Evolutionary conservation across 2,888 invertebrate genomes (phyloP).

Genomic region (Scaeva pyrastri): DNA sequence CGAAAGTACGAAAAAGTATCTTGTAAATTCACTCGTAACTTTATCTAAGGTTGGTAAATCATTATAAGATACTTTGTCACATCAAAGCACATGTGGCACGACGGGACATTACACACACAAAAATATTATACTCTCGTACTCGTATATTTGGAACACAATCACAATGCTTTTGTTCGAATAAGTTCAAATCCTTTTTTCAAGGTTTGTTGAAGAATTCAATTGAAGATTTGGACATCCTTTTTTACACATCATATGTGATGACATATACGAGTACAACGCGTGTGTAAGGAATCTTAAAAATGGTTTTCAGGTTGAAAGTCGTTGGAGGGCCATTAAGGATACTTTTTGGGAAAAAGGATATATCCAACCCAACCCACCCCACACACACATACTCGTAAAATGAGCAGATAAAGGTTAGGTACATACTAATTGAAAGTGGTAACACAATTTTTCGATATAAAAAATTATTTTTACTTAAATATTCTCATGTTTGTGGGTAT

Average conservation of each 20-base stretch:
- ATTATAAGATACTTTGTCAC: background rate
- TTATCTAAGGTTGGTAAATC: background rate
- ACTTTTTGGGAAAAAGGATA: background rate
- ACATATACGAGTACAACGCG: slow-evolving; percentile 1
- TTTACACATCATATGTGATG: background rate
- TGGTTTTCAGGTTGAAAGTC: background rate
- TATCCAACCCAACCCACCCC: too few relatives aligned
- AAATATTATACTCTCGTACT: background rate
- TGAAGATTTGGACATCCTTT: background rate
- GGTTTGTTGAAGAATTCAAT: background rate
- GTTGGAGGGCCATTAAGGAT: background rate
- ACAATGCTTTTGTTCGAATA: background rate
- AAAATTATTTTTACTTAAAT: background rate
- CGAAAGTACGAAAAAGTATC: background rate
- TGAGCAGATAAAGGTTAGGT: too few relatives aligned
- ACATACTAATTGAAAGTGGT: slow-evolving; percentile 1
- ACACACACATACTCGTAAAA: too few relatives aligned
- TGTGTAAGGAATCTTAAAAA: slow-evolving; percentile 25
- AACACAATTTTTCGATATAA: background rate
- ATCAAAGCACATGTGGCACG: slow-evolving; percentile 21
- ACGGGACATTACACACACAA: slow-evolving; percentile 7
- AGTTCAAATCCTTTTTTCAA: slow-evolving; percentile 13
- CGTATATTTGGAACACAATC: slow-evolving; percentile 1
- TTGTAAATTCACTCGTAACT: background rate
- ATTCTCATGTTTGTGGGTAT: background rate